A percentile compares a stretch with the other conserved stretches of the same genome.
These are phyloP conservation scores for Tenodera sinensis DNA, from an alignment of 2,888 invertebrate species.

Conservation along the genomic window DNA sequence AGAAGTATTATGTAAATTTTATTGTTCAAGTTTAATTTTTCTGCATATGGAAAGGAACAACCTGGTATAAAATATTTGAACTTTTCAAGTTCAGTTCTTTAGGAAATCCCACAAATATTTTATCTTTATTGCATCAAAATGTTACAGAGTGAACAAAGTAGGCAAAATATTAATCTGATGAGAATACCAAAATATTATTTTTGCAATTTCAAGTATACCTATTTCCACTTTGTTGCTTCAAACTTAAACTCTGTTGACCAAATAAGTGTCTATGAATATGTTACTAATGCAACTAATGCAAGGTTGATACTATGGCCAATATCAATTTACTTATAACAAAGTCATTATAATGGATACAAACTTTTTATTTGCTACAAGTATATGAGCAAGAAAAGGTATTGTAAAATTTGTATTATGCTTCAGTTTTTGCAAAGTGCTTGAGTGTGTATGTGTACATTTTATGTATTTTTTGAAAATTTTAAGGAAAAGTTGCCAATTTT, in stretches of 20 bases:
- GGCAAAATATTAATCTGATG: not conserved
- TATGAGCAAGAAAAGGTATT: not conserved
- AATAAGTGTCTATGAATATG: too few species aligned
- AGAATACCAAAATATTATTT: not conserved
- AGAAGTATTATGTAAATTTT: not conserved
- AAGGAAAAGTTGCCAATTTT: too few species aligned
- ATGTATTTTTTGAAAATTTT: not conserved
- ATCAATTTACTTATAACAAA: too few species aligned
- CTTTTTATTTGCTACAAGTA: not conserved
- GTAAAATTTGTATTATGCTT: not conserved
- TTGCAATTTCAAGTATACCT: not conserved
- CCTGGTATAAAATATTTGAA: not conserved
- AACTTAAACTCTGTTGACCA: too few species aligned
- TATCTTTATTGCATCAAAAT: not conserved
- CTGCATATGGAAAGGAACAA: not conserved
- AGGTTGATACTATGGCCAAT: too few species aligned
- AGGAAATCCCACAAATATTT: not conserved
- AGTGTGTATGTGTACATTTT: not conserved
- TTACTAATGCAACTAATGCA: too few species aligned
- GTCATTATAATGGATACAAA: too few species aligned
- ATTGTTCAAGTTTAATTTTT: not conserved
- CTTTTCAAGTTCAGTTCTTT: not conserved
- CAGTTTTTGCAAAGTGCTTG: not conserved
- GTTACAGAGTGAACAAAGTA: not conserved
- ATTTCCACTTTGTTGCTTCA: not conserved